Evolutionary conservation across 64 coral and sea anemone genomes (phyloP).

Genomic region (Platygyra sinensis): DNA sequence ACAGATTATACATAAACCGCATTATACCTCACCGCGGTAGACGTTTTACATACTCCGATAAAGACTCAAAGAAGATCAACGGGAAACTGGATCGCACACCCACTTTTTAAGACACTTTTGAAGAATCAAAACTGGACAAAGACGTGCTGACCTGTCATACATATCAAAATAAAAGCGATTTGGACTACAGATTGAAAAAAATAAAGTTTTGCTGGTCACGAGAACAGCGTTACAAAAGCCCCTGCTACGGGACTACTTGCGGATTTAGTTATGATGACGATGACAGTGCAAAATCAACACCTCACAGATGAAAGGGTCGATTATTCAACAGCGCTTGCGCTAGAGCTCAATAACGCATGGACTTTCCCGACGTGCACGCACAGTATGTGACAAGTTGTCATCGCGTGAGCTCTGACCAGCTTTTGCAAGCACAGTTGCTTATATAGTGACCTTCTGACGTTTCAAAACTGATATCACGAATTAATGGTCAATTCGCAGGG

Average conservation of each 20-base stretch:
- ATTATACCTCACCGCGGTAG: too few relatives aligned
- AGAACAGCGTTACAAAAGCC: not conserved
- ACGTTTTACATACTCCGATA: too few relatives aligned
- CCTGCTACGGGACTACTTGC: not conserved
- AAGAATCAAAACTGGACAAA: too few relatives aligned
- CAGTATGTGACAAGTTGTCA: not conserved
- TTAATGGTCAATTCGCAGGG: not conserved
- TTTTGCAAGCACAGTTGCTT: not conserved
- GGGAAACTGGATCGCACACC: too few relatives aligned
- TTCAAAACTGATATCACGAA: not conserved
- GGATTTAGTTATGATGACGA: not conserved
- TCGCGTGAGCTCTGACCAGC: not conserved
- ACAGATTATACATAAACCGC: too few relatives aligned
- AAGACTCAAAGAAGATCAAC: too few relatives aligned
- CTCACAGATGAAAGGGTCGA: not conserved
- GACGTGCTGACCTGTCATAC: too few relatives aligned
- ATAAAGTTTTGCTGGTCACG: not conserved
- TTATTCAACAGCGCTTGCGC: not conserved
- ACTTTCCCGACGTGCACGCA: not conserved
- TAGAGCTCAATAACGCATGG: not conserved
- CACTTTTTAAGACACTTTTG: too few relatives aligned
- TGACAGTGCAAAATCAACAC: conserved; percentile 3
- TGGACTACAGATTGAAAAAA: too few relatives aligned
- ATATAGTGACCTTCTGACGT: not conserved
- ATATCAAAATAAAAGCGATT: too few relatives aligned